Evolutionary conservation across 2,797 vertebrate genomes (phyloP), one percentile per base, ranked within the genome.

Genomic region (Varecia variegata): DNA sequence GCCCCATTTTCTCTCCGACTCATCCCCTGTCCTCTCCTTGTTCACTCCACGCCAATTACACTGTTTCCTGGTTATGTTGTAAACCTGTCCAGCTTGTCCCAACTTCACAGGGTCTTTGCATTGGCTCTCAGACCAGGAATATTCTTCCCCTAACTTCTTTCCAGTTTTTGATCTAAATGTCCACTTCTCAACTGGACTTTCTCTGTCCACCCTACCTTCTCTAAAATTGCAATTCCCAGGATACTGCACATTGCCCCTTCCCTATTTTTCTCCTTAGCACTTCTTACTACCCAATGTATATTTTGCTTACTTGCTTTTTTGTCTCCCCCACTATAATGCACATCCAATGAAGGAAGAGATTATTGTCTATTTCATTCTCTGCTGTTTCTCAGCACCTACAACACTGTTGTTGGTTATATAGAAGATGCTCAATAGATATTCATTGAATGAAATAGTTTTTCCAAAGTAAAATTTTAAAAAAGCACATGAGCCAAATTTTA

Each of bases 401-500:
- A 73, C 38, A 71, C 0, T 88, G 40, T 40, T 50, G 58, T 40
- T 50, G 58, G 30, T 82, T 38, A 88, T 21, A 47, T 7, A 88
- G 52, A 94, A 89, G 43, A 88, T 92, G 40, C 27, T 80, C 12
- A 94, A 79, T 50, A 94, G 58, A 77, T 83, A 96, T 12, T 87
- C 54, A 93, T 1, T 80, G 54, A 94, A 50, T 84, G 65, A 90
- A 84, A 84, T 70, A 70, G 70, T 71, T 92, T 95, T 95, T 81
- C 21, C 89, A 71, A 93, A 94, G 65, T 67, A 94, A 96, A 90
- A 62, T 76, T 18, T 13, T 60, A 30, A 65, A 92, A 74, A 67
- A 84, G 58, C 11, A 50, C 0, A 70, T 43, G 13, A 80, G 58
- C 30, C 47, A 58, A 74, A 73, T 67, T 77, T 80, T 79, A 90